Evolutionary conservation across 1,140 invertebrate species (phyloP).

Genomic region (Drosophila grimshawi): DNA sequence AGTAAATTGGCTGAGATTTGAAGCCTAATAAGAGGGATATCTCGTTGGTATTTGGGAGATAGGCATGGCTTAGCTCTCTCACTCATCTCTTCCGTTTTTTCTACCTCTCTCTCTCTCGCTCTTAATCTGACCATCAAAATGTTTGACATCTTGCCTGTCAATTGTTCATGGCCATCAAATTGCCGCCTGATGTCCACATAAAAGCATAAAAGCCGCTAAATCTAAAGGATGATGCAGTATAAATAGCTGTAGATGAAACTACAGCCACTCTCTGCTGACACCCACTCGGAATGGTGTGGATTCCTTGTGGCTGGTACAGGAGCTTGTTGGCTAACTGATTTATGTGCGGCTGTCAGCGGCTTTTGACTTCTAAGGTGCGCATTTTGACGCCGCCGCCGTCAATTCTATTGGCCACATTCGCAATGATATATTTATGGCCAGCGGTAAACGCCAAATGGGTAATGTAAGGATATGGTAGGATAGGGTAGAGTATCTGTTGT

Average conservation of each 20-base stretch:
- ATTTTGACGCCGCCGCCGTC: slow-evolving; percentile 71
- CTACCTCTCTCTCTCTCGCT: not conserved
- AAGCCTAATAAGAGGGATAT: no score
- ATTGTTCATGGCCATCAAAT: slow-evolving; percentile 78
- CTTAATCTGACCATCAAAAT: slow-evolving; percentile 39
- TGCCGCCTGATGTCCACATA: slow-evolving; percentile 66
- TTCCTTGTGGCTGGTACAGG: slow-evolving; percentile 14
- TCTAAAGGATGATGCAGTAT: not conserved
- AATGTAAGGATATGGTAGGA: not conserved
- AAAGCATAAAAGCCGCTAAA: slow-evolving; percentile 66
- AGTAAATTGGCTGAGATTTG: no score
- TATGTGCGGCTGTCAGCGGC: slow-evolving; percentile 52
- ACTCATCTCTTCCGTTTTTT: not conserved
- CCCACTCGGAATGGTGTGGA: slow-evolving; percentile 41
- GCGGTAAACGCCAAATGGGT: not conserved
- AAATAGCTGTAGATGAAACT: slow-evolving; percentile 1
- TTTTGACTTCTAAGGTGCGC: slow-evolving; percentile 55
- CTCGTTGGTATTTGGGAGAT: no score
- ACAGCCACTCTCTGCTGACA: slow-evolving; percentile 18
- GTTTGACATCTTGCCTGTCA: slow-evolving; percentile 64
- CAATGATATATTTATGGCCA: slow-evolving; percentile 68
- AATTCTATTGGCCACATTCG: slow-evolving; percentile 69
- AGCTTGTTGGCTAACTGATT: slow-evolving; percentile 38
- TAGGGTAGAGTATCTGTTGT: not conserved
- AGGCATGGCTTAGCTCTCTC: no score